A percentile compares a stretch with the other conserved stretches of the same genome.
Conservation (phyloP, 2,113 vertebrate species). For the Macquaria ambigua region DNA sequence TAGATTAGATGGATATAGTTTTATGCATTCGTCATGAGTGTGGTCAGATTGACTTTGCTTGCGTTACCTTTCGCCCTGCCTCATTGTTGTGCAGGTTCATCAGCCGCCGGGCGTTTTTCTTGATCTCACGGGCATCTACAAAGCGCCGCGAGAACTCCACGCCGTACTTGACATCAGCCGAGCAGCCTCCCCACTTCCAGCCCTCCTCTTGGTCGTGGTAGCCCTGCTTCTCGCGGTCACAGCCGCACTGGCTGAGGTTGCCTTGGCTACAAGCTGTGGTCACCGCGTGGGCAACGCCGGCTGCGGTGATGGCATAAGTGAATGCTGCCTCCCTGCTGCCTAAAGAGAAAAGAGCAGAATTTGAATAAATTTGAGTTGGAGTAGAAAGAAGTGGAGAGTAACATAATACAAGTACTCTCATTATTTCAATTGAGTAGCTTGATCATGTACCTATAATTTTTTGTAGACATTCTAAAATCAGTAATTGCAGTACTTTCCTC, state of each 20-base stretch:
- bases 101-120: conserved; percentile 95
- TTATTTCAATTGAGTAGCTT: not conserved
- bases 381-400: not conserved
- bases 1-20: not conserved
- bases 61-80: conserved; percentile 95
- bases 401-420: not conserved
- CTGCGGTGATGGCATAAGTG: conserved; percentile 97
- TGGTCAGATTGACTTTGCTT: rapidly evolving
- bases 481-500: not conserved
- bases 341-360: conserved; percentile 78
- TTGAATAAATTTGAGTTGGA: not conserved
- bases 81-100: conserved; percentile 99
- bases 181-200: conserved; percentile 99
- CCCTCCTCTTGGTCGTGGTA: conserved; percentile 97
- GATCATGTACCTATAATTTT: not conserved
- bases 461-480: not conserved
- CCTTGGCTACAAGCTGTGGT: conserved; percentile 97
- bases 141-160: conserved; percentile 97
- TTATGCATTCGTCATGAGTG: not conserved
- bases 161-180: conserved; percentile 96
- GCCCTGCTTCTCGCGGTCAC: conserved; percentile 98
- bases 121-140: conserved; percentile 97
- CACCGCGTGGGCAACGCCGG: conserved; percentile 95
- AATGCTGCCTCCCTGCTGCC: conserved; percentile 98
- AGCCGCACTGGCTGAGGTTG: conserved; percentile 98